A percentile compares a stretch with the other conserved stretches of the same genome.
These are phyloP conservation scores for Nibea coibor DNA, from an alignment of 2,113 vertebrate species.

Conservation along the genomic window DNA sequence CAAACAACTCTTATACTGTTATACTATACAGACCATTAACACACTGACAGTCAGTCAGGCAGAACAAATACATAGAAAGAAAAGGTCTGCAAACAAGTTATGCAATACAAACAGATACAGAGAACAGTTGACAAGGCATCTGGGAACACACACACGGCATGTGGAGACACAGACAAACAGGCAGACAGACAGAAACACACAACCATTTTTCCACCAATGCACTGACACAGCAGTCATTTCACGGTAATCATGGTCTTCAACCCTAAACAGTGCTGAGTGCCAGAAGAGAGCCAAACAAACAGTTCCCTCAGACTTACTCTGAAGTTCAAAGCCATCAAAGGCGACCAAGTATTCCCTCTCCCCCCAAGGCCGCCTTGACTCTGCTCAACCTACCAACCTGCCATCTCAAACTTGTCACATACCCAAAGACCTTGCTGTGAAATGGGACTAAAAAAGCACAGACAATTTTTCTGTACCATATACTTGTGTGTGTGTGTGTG, in stretches of 20 bases:
- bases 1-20: conserved; percentile 35
- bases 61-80: conserved; percentile 56
- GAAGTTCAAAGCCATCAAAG: conserved; percentile 72
- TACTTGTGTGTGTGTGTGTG: conserved; percentile 35
- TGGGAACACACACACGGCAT: conserved; percentile 59
- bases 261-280: conserved; percentile 68
- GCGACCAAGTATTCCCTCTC: conserved; percentile 35
- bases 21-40: conserved; percentile 45
- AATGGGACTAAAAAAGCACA: conserved; percentile 33
- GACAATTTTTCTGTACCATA: conserved; percentile 45
- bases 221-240: conserved; percentile 69
- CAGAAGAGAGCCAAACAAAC: conserved; percentile 74
- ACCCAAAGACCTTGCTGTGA: conserved; percentile 33
- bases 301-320: conserved; percentile 60
- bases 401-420: conserved; percentile 46
- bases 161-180: conserved; percentile 51
- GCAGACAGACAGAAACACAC: conserved; percentile 56
- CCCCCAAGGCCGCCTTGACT: conserved; percentile 29
- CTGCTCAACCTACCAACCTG: conserved; percentile 48
- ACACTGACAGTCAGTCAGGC: conserved; percentile 46
- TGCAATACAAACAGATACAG: conserved; percentile 58
- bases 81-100: conserved; percentile 49
- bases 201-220: conserved; percentile 61
- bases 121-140: conserved; percentile 53
- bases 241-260: conserved; percentile 65